Percentiles rank a stretch among this genome's conserved stretches.
These are phyloP conservation scores for Phataginus tricuspis DNA, from an alignment of 2,797 vertebrate genomes.

Conservation along the genomic window DNA sequence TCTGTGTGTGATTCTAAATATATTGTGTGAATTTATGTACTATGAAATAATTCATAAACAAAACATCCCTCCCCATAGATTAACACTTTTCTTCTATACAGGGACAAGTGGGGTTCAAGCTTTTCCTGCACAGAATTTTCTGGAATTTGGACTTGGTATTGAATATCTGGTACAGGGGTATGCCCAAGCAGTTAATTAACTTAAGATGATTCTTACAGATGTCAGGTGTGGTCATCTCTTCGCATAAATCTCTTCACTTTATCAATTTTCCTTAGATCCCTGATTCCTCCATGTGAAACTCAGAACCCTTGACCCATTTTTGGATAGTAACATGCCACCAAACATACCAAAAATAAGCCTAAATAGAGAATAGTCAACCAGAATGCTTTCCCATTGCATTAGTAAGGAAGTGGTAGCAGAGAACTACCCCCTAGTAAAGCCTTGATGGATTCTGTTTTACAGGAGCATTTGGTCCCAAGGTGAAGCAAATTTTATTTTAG, in stretches of 20 bases:
- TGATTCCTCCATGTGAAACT: not conserved
- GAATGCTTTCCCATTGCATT: not conserved
- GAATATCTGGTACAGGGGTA: not conserved
- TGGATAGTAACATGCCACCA: not conserved
- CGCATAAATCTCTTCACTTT: not conserved
- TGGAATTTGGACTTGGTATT: not conserved
- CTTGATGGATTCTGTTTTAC: not conserved
- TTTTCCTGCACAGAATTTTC: not conserved
- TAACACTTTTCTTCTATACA: slow-evolving; percentile 44
- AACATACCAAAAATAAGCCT: slow-evolving; percentile 10
- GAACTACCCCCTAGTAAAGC: not conserved
- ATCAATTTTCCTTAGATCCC: slow-evolving; percentile 22
- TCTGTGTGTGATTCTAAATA: not conserved
- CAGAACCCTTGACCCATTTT: not conserved
- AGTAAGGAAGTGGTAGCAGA: not conserved
- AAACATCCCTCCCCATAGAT: not conserved
- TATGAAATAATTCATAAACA: slow-evolving; percentile 6
- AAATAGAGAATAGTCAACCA: not conserved
- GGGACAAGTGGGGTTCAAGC: not conserved
- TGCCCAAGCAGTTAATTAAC: not conserved
- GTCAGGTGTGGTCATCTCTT: not conserved
- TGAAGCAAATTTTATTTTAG: not conserved
- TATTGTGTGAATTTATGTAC: slow-evolving; percentile 44
- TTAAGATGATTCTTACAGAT: not conserved
- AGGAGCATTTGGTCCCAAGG: not conserved